Conservation (phyloP, 2,888 invertebrate genomes). For the Metopia argyrocephala region DNA sequence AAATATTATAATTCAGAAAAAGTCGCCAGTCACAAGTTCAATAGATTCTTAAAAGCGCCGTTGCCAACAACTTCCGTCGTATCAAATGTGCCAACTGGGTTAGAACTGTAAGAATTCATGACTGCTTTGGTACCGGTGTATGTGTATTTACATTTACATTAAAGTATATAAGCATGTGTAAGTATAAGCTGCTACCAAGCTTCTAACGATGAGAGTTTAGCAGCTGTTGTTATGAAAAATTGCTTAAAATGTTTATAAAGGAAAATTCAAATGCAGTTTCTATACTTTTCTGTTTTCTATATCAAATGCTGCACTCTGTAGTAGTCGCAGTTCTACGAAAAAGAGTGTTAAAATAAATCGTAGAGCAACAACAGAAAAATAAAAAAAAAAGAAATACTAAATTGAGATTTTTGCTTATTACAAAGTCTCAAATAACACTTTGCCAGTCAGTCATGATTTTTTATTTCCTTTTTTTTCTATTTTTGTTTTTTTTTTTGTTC, state of each 20-base stretch:
- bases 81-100: too few relatives aligned
- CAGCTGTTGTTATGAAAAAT: conserved; percentile 55
- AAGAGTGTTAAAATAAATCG: background rate
- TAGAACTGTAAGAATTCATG: too few relatives aligned
- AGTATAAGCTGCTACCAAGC: conserved; percentile 16
- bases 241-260: conserved; percentile 46
- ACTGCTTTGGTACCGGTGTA: too few relatives aligned
- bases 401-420: conserved; percentile 47
- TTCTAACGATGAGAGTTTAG: conserved; percentile 59
- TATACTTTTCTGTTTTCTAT: background rate
- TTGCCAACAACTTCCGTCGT: too few relatives aligned
- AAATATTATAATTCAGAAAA: too few relatives aligned
- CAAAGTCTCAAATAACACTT: conserved; percentile 57
- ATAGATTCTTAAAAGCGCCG: too few relatives aligned
- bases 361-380: background rate
- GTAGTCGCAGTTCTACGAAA: background rate
- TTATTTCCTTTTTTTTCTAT: background rate
- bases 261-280: conserved; percentile 53
- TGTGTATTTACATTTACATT: too few relatives aligned
- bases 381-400: conserved; percentile 21
- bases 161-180: background rate
- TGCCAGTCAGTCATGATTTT: conserved; percentile 23
- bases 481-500: background rate
- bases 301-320: background rate
- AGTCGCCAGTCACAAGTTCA: too few relatives aligned